Evolutionary conservation across 2,888 invertebrate species (phyloP), one percentile per base, ranked within the genome.

Genomic region (Callinectes sapidus): DNA sequence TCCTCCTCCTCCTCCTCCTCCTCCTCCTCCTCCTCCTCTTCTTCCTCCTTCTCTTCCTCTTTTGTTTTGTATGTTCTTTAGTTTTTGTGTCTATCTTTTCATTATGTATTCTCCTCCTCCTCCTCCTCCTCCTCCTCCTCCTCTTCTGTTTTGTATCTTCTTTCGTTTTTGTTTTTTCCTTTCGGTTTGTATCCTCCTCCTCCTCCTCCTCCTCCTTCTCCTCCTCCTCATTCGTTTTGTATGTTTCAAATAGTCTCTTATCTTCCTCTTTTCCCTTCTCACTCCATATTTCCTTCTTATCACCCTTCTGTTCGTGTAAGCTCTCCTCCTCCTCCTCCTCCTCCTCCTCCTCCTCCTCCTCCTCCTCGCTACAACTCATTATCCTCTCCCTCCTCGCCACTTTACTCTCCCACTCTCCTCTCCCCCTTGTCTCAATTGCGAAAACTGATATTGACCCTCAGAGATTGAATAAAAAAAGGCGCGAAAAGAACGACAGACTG

Each of bases 271-370:
- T 6, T 10, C 23, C 61, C 6, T 16, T 18, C 61, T 23, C 61
- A 16, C 23, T 8, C 61, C 23, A 3, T 61, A 16, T 61, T 23
- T 23, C 61, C 23, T 16, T 61, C 61, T 3, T 61, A 16, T 23
- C 23, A 3, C 61, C 61, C 61, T 61, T 16, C 71, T 28, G 71
- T n/a, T n/a, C 13, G 28, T 77, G 0, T 32, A 13, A 10, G 71
- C 61, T 77, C 71, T 28, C n/a, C 13, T n/a, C 71, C 71, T 77
- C 71, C 71, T 71, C 28, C 71, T 71, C 71, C 28, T 71, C 71
- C 71, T 71, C 71, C 66, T 71, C 89, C 32, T 66, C 66, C 89
- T 89, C 71, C 32, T 42, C 54, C 35, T 89, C 89, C 55, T 54
- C 32, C 89, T 89, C 42, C 32, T 1, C 61, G 0, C 55, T 77